phyloP scores from a whole-genome alignment of 2,888 invertebrate species.

The Gryllus longicercus region DNA sequence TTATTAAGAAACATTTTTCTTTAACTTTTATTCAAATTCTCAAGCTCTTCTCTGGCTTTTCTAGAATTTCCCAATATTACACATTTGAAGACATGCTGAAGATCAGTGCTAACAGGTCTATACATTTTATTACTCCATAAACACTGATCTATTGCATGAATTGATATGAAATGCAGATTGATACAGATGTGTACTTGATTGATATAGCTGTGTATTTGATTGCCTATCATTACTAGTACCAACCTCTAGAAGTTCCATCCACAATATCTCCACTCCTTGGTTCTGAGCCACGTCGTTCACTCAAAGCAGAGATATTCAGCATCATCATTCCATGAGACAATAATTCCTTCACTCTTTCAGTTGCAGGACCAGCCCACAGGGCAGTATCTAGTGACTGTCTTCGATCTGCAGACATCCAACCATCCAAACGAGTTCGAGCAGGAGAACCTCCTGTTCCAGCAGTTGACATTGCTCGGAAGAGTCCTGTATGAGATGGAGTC shows the following conservation, averaged over 20 bases:
- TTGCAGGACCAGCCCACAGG: conserved; percentile 61
- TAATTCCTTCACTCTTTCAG: conserved; percentile 77
- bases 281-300: conserved; percentile 58
- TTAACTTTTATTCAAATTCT: too few species aligned
- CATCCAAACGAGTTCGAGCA: conserved; percentile 40
- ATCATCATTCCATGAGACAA: conserved; percentile 72
- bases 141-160: too few species aligned
- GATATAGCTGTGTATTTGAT: too few species aligned
- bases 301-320: conserved; percentile 65
- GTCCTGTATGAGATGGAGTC: conserved; percentile 19
- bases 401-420: conserved; percentile 47
- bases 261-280: not conserved
- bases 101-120: too few species aligned
- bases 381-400: conserved; percentile 74
- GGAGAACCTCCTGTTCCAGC: conserved; percentile 20
- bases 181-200: too few species aligned
- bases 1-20: too few species aligned
- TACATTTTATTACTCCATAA: too few species aligned
- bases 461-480: conserved; percentile 5
- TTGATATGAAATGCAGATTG: too few species aligned
- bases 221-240: not conserved
- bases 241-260: not conserved
- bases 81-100: too few species aligned
- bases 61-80: too few species aligned
- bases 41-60: too few species aligned